A percentile compares a stretch with the other conserved stretches of the same genome.
These are phyloP conservation scores for Phocoena phocoena DNA, from an alignment of 2,113 vertebrate species.

Conservation along the genomic window DNA sequence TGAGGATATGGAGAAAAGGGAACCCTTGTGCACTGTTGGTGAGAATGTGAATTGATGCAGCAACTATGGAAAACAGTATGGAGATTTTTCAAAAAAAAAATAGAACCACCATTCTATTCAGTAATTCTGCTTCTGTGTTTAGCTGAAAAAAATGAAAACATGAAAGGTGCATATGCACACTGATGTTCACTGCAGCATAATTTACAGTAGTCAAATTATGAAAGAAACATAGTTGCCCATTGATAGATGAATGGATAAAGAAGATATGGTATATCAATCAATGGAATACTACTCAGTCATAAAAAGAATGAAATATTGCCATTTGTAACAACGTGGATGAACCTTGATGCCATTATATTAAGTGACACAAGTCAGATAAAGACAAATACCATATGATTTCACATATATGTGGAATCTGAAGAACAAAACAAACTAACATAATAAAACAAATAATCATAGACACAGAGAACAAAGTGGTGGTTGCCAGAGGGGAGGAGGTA, in stretches of 20 bases:
- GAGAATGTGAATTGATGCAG: too few species aligned
- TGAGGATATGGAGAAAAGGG: too few species aligned
- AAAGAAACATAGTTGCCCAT: neutral
- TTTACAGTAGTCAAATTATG: neutral
- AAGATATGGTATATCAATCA: neutral
- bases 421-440: neutral
- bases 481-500: too few species aligned
- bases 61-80: neutral
- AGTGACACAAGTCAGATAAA: neutral
- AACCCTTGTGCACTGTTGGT: too few species aligned
- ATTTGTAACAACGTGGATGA: neutral
- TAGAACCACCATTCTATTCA: neutral
- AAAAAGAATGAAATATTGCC: neutral
- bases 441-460: too few species aligned
- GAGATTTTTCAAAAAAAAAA: neutral
- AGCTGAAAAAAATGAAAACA: neutral
- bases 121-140: neutral
- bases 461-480: too few species aligned
- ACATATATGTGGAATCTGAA: neutral
- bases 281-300: neutral
- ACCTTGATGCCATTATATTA: neutral
- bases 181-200: neutral
- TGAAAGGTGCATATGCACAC: neutral
- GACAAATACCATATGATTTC: neutral
- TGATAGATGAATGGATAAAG: neutral